Percentiles rank a stretch among this genome's conserved stretches.
Conservation (phyloP, 2,797 vertebrate species). For the Syngnathus acus region DNA sequence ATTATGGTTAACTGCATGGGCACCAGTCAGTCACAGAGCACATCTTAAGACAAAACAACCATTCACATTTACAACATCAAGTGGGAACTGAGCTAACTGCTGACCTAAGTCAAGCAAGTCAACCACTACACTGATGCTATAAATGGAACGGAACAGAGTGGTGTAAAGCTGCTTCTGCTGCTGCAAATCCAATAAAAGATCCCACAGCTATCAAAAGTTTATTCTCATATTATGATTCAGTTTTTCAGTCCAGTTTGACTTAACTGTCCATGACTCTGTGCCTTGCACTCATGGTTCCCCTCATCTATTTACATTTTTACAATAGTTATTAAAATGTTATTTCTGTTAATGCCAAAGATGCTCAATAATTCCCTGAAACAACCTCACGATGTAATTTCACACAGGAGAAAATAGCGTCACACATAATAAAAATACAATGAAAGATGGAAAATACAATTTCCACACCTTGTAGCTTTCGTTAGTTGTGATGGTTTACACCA, state of each 20-base stretch:
- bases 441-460: background rate
- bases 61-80: too few relatives aligned
- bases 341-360: background rate
- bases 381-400: background rate
- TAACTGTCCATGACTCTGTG: background rate
- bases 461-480: too few relatives aligned
- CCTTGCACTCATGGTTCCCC: background rate
- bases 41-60: too few relatives aligned
- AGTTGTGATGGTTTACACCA: background rate
- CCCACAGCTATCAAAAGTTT: background rate
- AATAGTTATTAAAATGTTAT: background rate
- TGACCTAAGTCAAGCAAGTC: too few relatives aligned
- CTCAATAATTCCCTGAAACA: background rate
- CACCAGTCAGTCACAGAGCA: too few relatives aligned
- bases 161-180: too few relatives aligned
- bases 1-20: too few relatives aligned
- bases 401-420: background rate
- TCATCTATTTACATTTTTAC: background rate
- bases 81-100: too few relatives aligned
- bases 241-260: background rate
- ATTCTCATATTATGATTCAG: background rate
- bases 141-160: background rate
- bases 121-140: too few relatives aligned
- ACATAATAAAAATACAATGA: background rate
- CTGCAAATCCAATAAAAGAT: background rate